phyloP scores from a whole-genome alignment of 2,888 invertebrate genomes.

The Tipula vernalis region DNA sequence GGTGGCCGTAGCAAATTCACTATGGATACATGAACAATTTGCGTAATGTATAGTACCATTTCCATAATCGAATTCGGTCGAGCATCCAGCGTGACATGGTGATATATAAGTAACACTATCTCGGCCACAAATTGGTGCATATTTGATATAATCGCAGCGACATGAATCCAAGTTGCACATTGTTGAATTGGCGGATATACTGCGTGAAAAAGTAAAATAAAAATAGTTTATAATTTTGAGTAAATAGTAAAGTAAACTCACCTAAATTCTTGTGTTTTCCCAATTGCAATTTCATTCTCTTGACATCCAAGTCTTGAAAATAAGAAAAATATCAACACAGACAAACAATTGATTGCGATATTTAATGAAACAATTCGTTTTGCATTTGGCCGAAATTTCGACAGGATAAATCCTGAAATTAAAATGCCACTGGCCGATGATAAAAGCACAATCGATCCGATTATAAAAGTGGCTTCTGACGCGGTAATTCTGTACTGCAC shows the following conservation, averaged over 20 bases:
- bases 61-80: conserved; percentile 22
- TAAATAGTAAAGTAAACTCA: not conserved
- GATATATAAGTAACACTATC: conserved; percentile 48
- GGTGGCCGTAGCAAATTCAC: not conserved
- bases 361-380: not conserved
- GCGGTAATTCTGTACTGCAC: not conserved
- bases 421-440: not conserved
- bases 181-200: not conserved
- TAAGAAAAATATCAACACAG: not conserved
- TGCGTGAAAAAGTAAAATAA: not conserved
- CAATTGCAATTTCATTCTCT: not conserved
- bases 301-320: not conserved
- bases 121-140: conserved; percentile 50
- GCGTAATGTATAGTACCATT: conserved; percentile 34
- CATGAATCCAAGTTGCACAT: conserved; percentile 27
- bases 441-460: not conserved
- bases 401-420: not conserved
- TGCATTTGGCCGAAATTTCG: not conserved
- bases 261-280: not conserved
- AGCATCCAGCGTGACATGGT: conserved; percentile 59
- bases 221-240: not conserved
- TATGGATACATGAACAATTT: conserved; percentile 38
- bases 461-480: not conserved
- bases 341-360: not conserved
- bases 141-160: conserved; percentile 48